Evolutionary conservation across 2,797 vertebrate genomes (phyloP).

Genomic region (Somateria mollissima): DNA sequence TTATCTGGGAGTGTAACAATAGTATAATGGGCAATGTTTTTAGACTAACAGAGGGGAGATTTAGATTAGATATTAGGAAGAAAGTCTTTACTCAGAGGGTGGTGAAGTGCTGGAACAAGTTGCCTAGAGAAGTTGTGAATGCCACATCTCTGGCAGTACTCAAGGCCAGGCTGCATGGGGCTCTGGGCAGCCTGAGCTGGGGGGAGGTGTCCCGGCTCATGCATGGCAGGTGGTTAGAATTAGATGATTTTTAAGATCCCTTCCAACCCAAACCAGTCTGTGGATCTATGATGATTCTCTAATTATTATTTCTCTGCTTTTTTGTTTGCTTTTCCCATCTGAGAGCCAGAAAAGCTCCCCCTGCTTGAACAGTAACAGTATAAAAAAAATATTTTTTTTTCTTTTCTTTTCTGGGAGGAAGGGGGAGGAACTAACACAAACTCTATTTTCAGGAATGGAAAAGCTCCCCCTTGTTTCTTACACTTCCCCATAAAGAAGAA

Average conservation of each 20-base stretch:
- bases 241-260: not conserved
- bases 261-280: not conserved
- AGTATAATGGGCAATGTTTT: not conserved
- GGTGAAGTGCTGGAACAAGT: not conserved
- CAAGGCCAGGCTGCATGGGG: not conserved
- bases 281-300: not conserved
- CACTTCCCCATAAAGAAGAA: not conserved
- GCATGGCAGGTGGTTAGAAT: not conserved
- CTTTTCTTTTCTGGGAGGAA: too few relatives aligned
- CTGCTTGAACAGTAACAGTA: not conserved
- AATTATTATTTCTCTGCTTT: not conserved
- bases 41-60: too few relatives aligned
- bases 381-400: too few relatives aligned
- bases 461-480: accelerated
- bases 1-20: not conserved
- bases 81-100: too few relatives aligned
- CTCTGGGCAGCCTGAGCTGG: not conserved
- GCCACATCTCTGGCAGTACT: not conserved
- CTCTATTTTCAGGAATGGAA: not conserved
- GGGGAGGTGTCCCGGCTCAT: not conserved
- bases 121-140: not conserved
- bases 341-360: accelerated
- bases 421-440: not conserved
- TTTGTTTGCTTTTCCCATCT: not conserved
- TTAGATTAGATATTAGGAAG: too few relatives aligned